phyloP scores from a whole-genome alignment of 2,113 vertebrate genomes.

The Sclerurus mexicanus region DNA sequence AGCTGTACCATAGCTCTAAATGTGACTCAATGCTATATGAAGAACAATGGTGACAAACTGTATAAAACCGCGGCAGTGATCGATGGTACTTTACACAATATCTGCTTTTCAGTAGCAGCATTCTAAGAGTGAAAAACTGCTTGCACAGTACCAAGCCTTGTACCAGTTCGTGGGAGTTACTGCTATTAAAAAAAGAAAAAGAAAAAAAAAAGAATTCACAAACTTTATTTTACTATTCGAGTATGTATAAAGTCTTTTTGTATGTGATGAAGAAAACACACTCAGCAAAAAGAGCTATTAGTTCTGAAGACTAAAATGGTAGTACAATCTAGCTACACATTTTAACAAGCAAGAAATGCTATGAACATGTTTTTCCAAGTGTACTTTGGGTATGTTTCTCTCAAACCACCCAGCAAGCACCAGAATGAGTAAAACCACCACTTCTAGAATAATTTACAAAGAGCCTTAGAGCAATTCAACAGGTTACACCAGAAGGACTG shows the following conservation, averaged over 20 bases:
- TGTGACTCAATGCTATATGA: conserved; percentile 66
- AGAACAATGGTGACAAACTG: conserved; percentile 90
- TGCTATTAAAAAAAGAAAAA: conserved; percentile 51
- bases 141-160: conserved; percentile 64
- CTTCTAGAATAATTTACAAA: background rate
- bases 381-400: background rate
- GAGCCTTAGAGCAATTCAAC: background rate
- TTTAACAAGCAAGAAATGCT: background rate
- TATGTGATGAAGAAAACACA: background rate
- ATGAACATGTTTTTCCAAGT: background rate
- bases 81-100: conserved; percentile 83
- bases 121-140: conserved; percentile 58
- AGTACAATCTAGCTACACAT: background rate
- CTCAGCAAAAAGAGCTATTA: background rate
- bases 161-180: conserved; percentile 85
- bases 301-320: background rate
- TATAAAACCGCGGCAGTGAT: conserved; percentile 80
- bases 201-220: background rate
- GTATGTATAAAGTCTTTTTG: conserved; percentile 19
- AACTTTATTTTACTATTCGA: conserved; percentile 38
- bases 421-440: background rate
- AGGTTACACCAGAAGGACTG: background rate
- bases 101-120: conserved; percentile 80
- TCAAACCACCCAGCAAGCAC: background rate
- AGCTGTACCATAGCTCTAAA: conserved; percentile 57